Conservation (phyloP, 2,888 invertebrate species). For the Sarcophaga variegata region DNA sequence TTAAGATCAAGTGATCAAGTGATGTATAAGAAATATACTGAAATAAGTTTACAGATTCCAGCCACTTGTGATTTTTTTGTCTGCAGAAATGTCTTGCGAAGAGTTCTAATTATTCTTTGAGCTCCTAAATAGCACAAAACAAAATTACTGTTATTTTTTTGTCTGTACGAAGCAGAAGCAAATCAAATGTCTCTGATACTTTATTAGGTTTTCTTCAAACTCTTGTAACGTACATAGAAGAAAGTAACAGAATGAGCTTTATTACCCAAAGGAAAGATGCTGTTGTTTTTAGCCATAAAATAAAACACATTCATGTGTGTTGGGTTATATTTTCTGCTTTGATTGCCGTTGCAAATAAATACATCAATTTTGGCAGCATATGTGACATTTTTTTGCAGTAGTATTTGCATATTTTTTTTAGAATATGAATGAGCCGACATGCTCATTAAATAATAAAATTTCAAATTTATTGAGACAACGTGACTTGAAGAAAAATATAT, state of each 20-base stretch:
- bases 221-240: background rate
- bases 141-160: too few relatives aligned
- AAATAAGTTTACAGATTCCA: too few relatives aligned
- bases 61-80: too few relatives aligned
- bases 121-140: too few relatives aligned
- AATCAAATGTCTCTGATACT: too few relatives aligned
- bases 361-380: constrained; percentile 26
- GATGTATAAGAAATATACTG: too few relatives aligned
- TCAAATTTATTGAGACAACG: background rate
- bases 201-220: background rate
- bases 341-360: background rate
- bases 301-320: constrained; percentile 20
- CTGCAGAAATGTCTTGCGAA: too few relatives aligned
- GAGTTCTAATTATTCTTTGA: too few relatives aligned
- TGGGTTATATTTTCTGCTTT: background rate
- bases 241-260: background rate
- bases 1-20: too few relatives aligned
- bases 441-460: too few relatives aligned
- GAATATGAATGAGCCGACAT: background rate
- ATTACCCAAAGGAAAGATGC: background rate
- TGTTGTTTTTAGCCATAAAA: constrained; percentile 9
- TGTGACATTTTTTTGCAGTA: constrained; percentile 22
- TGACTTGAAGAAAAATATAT: background rate
- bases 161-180: too few relatives aligned
- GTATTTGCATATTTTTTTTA: constrained; percentile 20